phyloP scores from a whole-genome alignment of 2,113 vertebrate genomes.

The Chroicocephalus ridibundus region DNA sequence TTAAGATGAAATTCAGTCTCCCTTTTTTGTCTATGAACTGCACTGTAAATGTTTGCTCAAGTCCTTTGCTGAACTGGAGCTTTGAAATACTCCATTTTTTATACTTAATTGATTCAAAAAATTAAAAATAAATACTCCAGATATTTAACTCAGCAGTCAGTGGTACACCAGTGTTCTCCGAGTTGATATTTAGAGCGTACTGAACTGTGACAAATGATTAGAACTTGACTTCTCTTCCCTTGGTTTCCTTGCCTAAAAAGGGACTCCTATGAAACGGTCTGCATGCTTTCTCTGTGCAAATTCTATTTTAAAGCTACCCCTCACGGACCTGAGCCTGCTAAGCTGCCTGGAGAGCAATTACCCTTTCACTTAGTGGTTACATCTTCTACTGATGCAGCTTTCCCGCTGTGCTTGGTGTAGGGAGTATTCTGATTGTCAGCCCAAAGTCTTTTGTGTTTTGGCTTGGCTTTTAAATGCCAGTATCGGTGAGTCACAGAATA shows the following conservation, averaged over 20 bases:
- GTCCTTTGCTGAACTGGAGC: not conserved
- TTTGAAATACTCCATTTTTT: not conserved
- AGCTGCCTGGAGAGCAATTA: not conserved
- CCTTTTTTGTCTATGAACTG: not conserved
- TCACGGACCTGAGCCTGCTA: not conserved
- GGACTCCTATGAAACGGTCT: not conserved
- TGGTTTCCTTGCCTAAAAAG: not conserved
- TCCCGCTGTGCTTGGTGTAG: fast-evolving
- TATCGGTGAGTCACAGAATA: not conserved
- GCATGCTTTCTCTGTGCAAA: not conserved
- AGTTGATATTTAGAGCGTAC: not conserved
- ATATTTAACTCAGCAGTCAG: not conserved
- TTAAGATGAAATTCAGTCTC: not conserved
- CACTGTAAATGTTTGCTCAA: not conserved
- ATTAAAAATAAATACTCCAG: not conserved
- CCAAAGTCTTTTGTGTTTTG: not conserved
- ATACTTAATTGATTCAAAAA: not conserved
- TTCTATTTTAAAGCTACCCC: not conserved
- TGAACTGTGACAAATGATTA: not conserved
- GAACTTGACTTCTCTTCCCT: not conserved
- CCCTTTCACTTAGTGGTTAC: not conserved
- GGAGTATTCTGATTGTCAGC: not conserved
- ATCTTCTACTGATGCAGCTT: not conserved
- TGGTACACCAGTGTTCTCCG: not conserved
- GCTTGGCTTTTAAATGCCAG: not conserved